phyloP scores from a whole-genome alignment of 35 echinoderm and acorn worm genomes.

The Heliocidaris tuberculata region DNA sequence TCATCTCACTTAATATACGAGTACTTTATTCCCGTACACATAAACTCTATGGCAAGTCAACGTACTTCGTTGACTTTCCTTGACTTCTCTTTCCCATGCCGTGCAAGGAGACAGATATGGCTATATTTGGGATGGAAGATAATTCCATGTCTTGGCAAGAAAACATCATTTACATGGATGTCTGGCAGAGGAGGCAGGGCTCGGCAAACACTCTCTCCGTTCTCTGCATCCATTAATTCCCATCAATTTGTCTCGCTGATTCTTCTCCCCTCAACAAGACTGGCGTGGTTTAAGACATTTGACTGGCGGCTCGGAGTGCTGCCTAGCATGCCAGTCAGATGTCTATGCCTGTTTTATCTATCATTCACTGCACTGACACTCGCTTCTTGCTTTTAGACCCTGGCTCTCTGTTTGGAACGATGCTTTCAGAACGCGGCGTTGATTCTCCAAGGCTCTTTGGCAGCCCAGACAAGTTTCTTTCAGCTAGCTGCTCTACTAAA shows the following conservation, averaged over 20 bases:
- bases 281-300: constrained; percentile 2
- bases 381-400: neutral
- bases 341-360: constrained; percentile 10
- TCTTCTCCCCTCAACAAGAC: neutral
- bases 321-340: neutral
- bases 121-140: constrained; percentile 2
- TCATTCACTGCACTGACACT: neutral
- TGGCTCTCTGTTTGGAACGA: neutral
- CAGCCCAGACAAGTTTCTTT: neutral
- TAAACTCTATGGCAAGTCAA: neutral
- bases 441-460: neutral
- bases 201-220: neutral
- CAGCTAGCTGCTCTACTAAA: neutral
- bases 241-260: neutral
- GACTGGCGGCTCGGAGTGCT: neutral
- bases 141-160: constrained; percentile 4
- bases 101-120: neutral
- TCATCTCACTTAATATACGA: neutral
- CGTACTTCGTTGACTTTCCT: neutral
- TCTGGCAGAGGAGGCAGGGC: constrained; percentile 13
- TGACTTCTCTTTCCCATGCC: neutral
- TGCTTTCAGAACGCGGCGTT: neutral
- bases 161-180: constrained; percentile 6
- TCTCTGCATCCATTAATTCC: constrained; percentile 16
- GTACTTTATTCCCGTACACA: neutral